A percentile compares a stretch with the other conserved stretches of the same genome.
phyloP scores from a whole-genome alignment of 1,140 invertebrate species.

The Megalonaias nervosa region DNA sequence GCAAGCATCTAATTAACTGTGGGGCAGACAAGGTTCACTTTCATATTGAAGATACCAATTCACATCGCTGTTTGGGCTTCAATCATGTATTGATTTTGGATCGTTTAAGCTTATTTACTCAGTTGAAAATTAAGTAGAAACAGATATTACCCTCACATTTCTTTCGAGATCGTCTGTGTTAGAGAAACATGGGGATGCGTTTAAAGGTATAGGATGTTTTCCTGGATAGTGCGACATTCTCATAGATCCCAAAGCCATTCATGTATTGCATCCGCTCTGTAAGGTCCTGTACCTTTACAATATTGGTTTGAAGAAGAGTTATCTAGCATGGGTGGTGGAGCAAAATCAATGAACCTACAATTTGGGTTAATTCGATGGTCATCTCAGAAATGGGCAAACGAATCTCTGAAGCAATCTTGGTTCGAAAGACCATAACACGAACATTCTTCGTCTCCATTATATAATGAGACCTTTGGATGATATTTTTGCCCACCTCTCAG shows the following conservation, averaged over 20 bases:
- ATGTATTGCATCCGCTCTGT: slow-evolving; percentile 29
- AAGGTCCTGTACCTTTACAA: slow-evolving; percentile 29
- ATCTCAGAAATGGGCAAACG: slow-evolving; percentile 41
- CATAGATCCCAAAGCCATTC: slow-evolving; percentile 15
- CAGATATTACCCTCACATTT: too few relatives aligned
- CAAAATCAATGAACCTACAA: slow-evolving; percentile 36
- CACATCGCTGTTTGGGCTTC: too few relatives aligned
- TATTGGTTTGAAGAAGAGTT: slow-evolving; percentile 43
- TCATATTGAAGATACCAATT: too few relatives aligned
- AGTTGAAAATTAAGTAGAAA: too few relatives aligned
- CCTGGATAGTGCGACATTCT: slow-evolving; percentile 33
- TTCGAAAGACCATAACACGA: slow-evolving; percentile 72
- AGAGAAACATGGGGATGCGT: not conserved
- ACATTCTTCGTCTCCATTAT: slow-evolving; percentile 62
- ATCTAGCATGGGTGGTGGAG: slow-evolving; percentile 22
- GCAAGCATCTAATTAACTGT: too few relatives aligned
- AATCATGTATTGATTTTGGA: too few relatives aligned
- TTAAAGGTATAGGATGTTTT: slow-evolving; percentile 37
- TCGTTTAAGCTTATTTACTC: too few relatives aligned
- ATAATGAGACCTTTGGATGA: slow-evolving; percentile 40
- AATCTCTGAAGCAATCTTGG: slow-evolving; percentile 73
- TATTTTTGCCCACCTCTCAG: slow-evolving; percentile 19
- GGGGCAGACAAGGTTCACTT: too few relatives aligned
- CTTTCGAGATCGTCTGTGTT: too few relatives aligned
- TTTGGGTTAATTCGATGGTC: slow-evolving; percentile 43